These are phyloP conservation scores for Nothobranchius furzeri DNA, from an alignment of 2,113 vertebrate species.

Conservation along the genomic window DNA sequence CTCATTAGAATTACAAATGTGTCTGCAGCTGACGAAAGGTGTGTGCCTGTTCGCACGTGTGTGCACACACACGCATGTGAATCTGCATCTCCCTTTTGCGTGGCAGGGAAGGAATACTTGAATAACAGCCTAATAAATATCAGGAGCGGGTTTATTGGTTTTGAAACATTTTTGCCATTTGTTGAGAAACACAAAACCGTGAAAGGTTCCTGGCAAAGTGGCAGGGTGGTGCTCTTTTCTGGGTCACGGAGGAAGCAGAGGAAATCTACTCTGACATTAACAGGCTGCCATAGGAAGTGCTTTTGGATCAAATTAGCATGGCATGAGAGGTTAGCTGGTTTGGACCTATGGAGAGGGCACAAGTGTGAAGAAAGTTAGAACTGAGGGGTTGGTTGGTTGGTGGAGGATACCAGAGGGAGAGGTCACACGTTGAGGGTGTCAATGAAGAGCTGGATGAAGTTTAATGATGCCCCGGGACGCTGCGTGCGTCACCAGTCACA, in stretches of 20 bases:
- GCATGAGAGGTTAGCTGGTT: slow-evolving; percentile 52
- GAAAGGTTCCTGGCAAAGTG: slow-evolving; percentile 78
- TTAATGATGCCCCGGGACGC: slow-evolving; percentile 57
- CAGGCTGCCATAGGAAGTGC: slow-evolving; percentile 84
- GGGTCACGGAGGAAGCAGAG: slow-evolving; percentile 74
- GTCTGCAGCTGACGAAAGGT: slow-evolving; percentile 63
- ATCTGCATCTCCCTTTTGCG: slow-evolving; percentile 52
- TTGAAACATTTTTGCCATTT: slow-evolving; percentile 79
- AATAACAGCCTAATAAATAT: slow-evolving; percentile 82
- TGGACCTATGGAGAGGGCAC: slow-evolving; percentile 41
- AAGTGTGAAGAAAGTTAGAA: slow-evolving; percentile 32
- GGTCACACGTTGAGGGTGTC: slow-evolving; percentile 24
- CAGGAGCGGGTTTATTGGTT: slow-evolving; percentile 79
- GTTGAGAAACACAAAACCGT: slow-evolving; percentile 81
- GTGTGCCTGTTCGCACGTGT: slow-evolving; percentile 35
- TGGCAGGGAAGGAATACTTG: slow-evolving; percentile 71
- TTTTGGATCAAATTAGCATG: slow-evolving; percentile 82
- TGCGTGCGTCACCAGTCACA: slow-evolving; percentile 57
- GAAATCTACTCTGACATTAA: slow-evolving; percentile 83
- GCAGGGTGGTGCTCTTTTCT: slow-evolving; percentile 79
- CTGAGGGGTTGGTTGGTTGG: slow-evolving; percentile 28
- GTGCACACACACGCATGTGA: slow-evolving; percentile 11
- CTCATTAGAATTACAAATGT: slow-evolving; percentile 82
- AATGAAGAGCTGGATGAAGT: slow-evolving; percentile 43
- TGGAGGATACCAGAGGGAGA: slow-evolving; percentile 37